Conservation (phyloP, 2,888 invertebrate species). For the Ophraella communa region DNA sequence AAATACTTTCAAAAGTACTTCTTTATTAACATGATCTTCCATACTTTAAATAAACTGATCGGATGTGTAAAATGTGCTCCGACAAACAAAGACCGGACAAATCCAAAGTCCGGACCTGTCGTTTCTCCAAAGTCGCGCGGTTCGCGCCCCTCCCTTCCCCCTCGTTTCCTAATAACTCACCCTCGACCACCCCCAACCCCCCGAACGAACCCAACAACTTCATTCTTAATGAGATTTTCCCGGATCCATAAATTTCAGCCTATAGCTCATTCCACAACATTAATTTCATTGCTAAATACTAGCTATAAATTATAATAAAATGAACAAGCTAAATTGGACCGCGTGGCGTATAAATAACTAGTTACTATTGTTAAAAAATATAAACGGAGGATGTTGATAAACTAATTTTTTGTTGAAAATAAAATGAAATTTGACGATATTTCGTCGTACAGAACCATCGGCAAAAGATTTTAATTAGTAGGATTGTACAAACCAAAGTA, state of each 20-base stretch:
- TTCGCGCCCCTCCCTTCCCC: conserved; percentile 28
- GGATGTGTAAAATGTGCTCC: no score
- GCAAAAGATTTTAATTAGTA: no score
- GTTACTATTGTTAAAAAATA: not conserved
- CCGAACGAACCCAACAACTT: conserved; percentile 60
- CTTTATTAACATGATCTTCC: no score
- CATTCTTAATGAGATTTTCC: conserved; percentile 63
- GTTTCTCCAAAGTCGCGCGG: conserved; percentile 7
- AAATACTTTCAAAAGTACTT: no score
- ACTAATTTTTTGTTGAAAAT: no score
- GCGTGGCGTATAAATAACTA: conserved; percentile 57
- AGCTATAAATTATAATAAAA: conserved; percentile 61
- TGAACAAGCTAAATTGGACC: conserved; percentile 59
- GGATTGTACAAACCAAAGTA: no score
- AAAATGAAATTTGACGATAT: no score
- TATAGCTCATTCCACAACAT: conserved; percentile 62
- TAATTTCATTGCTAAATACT: conserved; percentile 63
- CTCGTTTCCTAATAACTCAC: conserved; percentile 24
- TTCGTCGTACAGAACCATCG: no score
- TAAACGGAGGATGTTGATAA: no score
- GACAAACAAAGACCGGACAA: no score
- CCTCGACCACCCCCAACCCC: conserved; percentile 38
- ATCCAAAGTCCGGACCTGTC: not conserved
- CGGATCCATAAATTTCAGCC: conserved; percentile 62
- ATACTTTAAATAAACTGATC: no score